These are phyloP conservation scores for Xylophagus ater DNA, from an alignment of 2,888 invertebrate genomes.

Conservation along the genomic window DNA sequence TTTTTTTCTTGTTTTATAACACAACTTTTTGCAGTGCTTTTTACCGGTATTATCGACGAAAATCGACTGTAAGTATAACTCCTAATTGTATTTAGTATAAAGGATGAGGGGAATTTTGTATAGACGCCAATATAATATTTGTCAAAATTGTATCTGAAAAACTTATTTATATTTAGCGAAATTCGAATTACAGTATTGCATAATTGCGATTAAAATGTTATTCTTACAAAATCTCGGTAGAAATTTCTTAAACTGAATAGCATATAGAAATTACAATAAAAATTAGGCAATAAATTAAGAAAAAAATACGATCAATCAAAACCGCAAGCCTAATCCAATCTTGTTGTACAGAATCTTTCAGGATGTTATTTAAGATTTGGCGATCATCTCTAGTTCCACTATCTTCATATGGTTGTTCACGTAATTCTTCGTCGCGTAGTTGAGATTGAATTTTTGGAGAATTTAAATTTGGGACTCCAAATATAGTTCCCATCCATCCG, in stretches of 20 bases:
- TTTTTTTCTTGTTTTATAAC: too few species aligned
- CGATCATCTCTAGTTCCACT: constrained; percentile 33
- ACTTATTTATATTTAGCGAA: too few species aligned
- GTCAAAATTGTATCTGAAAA: too few species aligned
- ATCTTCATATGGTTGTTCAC: constrained; percentile 38
- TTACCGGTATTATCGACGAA: too few species aligned
- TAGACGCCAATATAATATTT: too few species aligned
- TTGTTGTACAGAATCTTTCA: constrained; percentile 38
- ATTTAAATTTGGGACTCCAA: constrained; percentile 28
- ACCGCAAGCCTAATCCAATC: constrained; percentile 55
- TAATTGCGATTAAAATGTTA: too few species aligned
- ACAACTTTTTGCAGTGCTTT: too few species aligned
- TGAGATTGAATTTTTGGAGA: constrained; percentile 9
- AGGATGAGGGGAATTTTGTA: too few species aligned
- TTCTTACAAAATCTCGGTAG: too few species aligned
- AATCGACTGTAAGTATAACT: too few species aligned
- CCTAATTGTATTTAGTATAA: too few species aligned
- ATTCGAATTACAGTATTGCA: too few species aligned
- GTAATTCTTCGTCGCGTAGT: constrained; percentile 34
- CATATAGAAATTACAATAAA: constrained; percentile 44
- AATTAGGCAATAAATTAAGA: constrained; percentile 45
- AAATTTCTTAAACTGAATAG: constrained; percentile 37
- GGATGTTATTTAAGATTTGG: constrained; percentile 27
- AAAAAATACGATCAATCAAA: constrained; percentile 50
- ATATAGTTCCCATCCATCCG: constrained; percentile 21